These are phyloP conservation scores for Macroglossus sobrinus DNA, from an alignment of 2,113 vertebrate species.

Conservation along the genomic window DNA sequence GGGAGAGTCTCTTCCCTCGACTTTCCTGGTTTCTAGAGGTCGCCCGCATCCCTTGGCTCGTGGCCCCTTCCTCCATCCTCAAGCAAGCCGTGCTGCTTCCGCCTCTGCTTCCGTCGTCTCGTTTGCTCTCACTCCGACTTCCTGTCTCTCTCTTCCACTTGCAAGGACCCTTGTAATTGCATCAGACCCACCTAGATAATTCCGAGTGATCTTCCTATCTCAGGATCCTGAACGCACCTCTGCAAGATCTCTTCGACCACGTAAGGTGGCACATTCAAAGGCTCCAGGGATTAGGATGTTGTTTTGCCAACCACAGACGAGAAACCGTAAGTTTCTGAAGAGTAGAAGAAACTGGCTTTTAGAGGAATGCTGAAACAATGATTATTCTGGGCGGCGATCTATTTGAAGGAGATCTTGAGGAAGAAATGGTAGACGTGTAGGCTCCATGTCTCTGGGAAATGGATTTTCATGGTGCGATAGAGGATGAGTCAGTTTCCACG, in stretches of 20 bases:
- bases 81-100: no score
- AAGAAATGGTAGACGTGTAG: background rate
- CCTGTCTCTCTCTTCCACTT: background rate
- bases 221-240: background rate
- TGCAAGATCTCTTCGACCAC: background rate
- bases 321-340: background rate
- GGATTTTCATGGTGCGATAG: fast-evolving
- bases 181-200: background rate
- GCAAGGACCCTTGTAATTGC: background rate
- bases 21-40: background rate
- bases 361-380: no score
- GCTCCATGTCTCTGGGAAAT: background rate
- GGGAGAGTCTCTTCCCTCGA: background rate
- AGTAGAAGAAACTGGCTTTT: background rate
- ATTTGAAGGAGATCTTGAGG: background rate
- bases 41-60: background rate
- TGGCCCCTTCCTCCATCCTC: background rate
- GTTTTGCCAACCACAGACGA: background rate
- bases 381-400: no score
- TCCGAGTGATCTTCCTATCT: background rate
- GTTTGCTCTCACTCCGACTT: background rate
- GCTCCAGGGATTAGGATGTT: no score
- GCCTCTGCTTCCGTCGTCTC: background rate
- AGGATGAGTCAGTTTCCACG: background rate
- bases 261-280: no score